Evolutionary conservation across 1,140 invertebrate species (phyloP), one percentile per base, ranked within the genome.

Genomic region (Cydia amplana): DNA sequence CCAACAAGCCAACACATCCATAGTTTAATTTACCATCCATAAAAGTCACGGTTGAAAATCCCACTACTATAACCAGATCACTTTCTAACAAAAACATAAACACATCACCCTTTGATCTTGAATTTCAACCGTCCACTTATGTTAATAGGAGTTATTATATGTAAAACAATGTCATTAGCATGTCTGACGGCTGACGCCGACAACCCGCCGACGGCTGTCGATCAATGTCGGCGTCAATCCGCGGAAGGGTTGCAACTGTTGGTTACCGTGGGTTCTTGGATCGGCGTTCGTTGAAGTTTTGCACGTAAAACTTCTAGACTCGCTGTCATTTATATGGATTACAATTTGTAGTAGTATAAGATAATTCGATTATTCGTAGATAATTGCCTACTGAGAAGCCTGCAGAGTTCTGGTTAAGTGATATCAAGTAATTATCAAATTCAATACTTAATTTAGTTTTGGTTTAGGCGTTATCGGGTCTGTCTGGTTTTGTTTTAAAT

Each of bases 91-190:
- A 67, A 67, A 67, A 70, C 65, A 70, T 70, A 70, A 70, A 70
- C 65, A 70, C 16, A 70, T 36, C 64, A 65, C 65, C 32, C 65
- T 70, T 70, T 70, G 65, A 70, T 70, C 65, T 43, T 7, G 65
- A 70, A 70, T 70, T 70, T 70, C 6, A 49, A 49, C 72, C 72
- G 46, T 73, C 72, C 79, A 72, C 75, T 78, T 80, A 77, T 80
- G 81, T 82, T 85, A 84, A 87, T 84, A 86, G 72, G 84, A 84
- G 82, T 87, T 86, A 90, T 91, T 90, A 90, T 91, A 91, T 91
- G 89, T 85, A 87, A 91, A 91, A 79, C 87, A 84, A 85, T 74
- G 77, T 79, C 83, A 89, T 91, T 91, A 88, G 85, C 89, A 91
- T 91, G 87, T 91, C 88, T 84, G 77, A 73, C 51, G 75, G 76